phyloP scores from a whole-genome alignment of 2,888 invertebrate genomes.

The Synergus umbraculus region DNA sequence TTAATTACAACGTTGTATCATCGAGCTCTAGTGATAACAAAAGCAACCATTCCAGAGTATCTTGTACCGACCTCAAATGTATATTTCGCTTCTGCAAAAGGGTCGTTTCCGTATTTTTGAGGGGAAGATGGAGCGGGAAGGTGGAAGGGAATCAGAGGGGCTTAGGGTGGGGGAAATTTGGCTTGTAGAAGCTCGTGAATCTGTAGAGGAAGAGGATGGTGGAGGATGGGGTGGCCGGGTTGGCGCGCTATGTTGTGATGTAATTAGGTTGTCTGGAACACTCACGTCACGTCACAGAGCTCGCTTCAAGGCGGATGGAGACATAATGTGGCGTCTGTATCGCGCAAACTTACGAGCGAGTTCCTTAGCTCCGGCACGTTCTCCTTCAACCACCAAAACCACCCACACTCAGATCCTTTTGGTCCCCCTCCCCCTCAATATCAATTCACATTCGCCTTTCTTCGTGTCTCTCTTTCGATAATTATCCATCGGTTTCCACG shows the following conservation, averaged over 20 bases:
- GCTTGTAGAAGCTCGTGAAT: slow-evolving; percentile 7
- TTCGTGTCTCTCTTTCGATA: slow-evolving; percentile 15
- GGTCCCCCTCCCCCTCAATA: slow-evolving; percentile 55
- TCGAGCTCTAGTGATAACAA: no score
- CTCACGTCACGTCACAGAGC: slow-evolving; percentile 76
- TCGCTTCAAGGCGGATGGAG: slow-evolving; percentile 71
- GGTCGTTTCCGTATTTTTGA: background rate
- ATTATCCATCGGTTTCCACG: slow-evolving; percentile 38
- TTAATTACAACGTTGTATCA: no score
- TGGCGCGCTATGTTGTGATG: slow-evolving; percentile 71
- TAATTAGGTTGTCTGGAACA: slow-evolving; percentile 81
- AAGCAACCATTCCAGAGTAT: background rate
- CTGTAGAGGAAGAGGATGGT: slow-evolving; percentile 28
- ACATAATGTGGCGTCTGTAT: slow-evolving; percentile 70
- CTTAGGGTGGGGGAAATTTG: slow-evolving; percentile 39
- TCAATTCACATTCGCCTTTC: slow-evolving; percentile 57
- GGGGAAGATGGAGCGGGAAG: no score
- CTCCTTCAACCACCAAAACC: slow-evolving; percentile 54
- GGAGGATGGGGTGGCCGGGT: slow-evolving; percentile 51
- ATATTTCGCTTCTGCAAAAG: slow-evolving; percentile 29
- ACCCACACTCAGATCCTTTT: slow-evolving; percentile 62
- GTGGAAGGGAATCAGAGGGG: no score
- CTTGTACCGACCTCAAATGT: background rate
- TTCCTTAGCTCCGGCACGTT: slow-evolving; percentile 52
- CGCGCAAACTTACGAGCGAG: slow-evolving; percentile 53